Percentiles rank a stretch among this genome's conserved stretches.
Evolutionary conservation across 2,888 invertebrate species (phyloP).

Genomic region (Acronicta leporina): DNA sequence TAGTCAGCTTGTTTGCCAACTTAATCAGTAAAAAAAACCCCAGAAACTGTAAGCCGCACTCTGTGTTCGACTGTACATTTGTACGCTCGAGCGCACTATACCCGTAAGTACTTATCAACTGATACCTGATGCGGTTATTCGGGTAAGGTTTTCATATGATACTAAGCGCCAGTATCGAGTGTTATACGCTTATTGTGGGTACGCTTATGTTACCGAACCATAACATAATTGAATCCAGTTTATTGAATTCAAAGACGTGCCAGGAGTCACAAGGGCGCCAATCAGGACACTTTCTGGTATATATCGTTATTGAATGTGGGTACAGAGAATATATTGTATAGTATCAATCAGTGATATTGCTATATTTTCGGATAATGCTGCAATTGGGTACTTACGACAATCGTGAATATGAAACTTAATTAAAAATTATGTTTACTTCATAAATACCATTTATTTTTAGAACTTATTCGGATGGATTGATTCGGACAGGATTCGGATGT

Average conservation of each 20-base stretch:
- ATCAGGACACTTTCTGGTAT: conserved; percentile 25
- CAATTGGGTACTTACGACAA: no score
- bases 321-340: background rate
- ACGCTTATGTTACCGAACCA: conserved; percentile 29
- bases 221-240: conserved; percentile 38
- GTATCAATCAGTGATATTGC: no score
- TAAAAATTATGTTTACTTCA: no score
- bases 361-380: no score
- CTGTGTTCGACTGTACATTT: conserved; percentile 4
- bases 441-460: no score
- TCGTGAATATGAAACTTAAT: no score
- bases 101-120: conserved; percentile 4
- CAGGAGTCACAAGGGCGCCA: conserved; percentile 36
- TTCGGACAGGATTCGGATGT: no score
- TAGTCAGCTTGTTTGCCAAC: no score
- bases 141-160: conserved; percentile 11
- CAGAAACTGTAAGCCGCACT: conserved; percentile 30
- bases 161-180: conserved; percentile 26
- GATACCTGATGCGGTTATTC: conserved; percentile 32
- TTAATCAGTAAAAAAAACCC: no score
- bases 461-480: no score
- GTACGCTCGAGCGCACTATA: conserved; percentile 30
- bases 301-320: conserved; percentile 1
- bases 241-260: conserved; percentile 37
- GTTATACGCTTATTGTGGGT: no score